Conservation (phyloP, 2,888 invertebrate genomes). For the Mellilla xanthometata region DNA sequence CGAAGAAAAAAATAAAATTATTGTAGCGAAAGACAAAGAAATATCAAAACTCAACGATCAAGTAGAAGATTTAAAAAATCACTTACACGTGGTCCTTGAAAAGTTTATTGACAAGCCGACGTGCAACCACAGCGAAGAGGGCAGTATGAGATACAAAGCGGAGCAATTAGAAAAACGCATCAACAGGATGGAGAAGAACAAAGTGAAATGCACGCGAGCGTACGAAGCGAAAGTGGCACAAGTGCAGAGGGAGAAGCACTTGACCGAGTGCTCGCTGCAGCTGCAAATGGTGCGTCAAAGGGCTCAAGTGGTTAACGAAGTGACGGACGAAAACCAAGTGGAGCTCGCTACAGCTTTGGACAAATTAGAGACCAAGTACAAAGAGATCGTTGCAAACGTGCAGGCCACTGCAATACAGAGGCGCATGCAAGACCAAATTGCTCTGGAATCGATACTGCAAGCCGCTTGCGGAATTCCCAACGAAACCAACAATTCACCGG, state of each 20-base stretch:
- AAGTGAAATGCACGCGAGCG: conserved; percentile 49
- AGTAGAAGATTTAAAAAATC: conserved; percentile 53
- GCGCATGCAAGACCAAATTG: conserved; percentile 65
- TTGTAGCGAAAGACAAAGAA: conserved; percentile 54
- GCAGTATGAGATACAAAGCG: conserved; percentile 40
- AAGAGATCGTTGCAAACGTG: conserved; percentile 67
- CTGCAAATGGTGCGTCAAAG: conserved; percentile 64
- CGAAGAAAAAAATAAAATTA: conserved; percentile 48
- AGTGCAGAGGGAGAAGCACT: conserved; percentile 64
- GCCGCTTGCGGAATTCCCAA: conserved; percentile 51
- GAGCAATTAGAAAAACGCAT: conserved; percentile 62
- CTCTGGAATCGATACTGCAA: conserved; percentile 63
- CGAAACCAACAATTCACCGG: conserved; percentile 31
- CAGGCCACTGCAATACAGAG: conserved; percentile 71
- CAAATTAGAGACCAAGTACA: conserved; percentile 69
- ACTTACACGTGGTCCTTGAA: conserved; percentile 46
- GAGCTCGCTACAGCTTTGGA: conserved; percentile 57
- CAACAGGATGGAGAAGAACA: conserved; percentile 60
- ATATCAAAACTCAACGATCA: conserved; percentile 46
- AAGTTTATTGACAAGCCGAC: conserved; percentile 48
- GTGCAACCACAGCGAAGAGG: conserved; percentile 41
- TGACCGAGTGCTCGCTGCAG: conserved; percentile 63
- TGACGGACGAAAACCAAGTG: conserved; percentile 56
- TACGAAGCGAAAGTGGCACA: conserved; percentile 61
- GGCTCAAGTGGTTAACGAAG: conserved; percentile 60